These are phyloP conservation scores for Xylota segnis DNA, from an alignment of 2,888 invertebrate species.

Conservation along the genomic window DNA sequence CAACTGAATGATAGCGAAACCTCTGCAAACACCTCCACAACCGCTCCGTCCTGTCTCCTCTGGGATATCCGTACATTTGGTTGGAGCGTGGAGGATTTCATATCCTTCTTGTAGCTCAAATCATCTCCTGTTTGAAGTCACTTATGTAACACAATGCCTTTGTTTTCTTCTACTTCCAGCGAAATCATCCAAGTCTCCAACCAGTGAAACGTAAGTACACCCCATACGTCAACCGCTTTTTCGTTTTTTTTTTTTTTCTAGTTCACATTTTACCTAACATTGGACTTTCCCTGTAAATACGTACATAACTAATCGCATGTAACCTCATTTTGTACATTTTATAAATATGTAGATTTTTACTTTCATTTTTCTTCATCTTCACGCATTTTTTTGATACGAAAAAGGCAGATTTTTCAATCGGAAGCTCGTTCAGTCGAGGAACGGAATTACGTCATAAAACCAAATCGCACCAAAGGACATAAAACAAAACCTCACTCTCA, in stretches of 20 bases:
- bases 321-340: constrained; percentile 54
- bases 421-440: constrained; percentile 18
- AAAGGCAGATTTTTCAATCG: not conserved
- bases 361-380: constrained; percentile 30
- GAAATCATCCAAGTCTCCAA: constrained; percentile 82
- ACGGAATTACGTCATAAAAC: constrained; percentile 23
- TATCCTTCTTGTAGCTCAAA: too few relatives aligned
- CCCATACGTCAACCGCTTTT: not conserved
- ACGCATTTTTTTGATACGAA: constrained; percentile 7
- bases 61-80: too few relatives aligned
- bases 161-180: constrained; percentile 78
- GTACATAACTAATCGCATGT: constrained; percentile 66
- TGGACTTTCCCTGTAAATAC: constrained; percentile 57
- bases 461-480: constrained; percentile 30
- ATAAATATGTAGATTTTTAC: constrained; percentile 5
- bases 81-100: too few relatives aligned
- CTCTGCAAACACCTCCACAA: too few relatives aligned
- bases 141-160: too few relatives aligned
- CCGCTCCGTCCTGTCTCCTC: too few relatives aligned
- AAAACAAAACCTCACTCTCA: constrained; percentile 22
- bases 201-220: constrained; percentile 84
- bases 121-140: too few relatives aligned
- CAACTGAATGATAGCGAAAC: too few relatives aligned
- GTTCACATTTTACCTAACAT: constrained; percentile 50
- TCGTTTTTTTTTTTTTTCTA: constrained; percentile 12